Base-by-base conservation (phyloP, 2,797 vertebrate species). In the Florisuga fusca region DNA sequence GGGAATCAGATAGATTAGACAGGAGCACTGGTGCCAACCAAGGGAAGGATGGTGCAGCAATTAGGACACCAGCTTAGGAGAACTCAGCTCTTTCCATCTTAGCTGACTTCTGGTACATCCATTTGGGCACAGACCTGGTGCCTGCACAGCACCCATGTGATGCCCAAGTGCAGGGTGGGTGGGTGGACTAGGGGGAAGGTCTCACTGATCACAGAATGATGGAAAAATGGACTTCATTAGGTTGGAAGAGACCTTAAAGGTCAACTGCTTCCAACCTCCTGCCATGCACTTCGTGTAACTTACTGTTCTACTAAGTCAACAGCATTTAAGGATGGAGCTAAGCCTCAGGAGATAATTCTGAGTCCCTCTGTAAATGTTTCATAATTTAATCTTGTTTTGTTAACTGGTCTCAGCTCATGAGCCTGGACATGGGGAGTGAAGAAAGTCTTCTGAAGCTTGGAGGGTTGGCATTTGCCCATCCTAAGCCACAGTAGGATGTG, bases 81-180 rank as follows among this genome's bases (percentile, higher is more conserved):
- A 53, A 20, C 5, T 43, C 50, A n/a, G 2, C 4, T 0, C 20
- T 27, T 76, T 46, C 31, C 38, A 25, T 41, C 50, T 76, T n/a
- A 72, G 64, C 4, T 33, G 36, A 18, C 23, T 38, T 68, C 41
- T 45, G 43, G 9, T 8, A 18, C 19, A 15, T 11, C 16, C 12
- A 9, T 74, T 81, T 67, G 51, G 43, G 2, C 27, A 10, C 11
- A 51, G 58, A 73, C 16, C 13, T 25, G 19, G 7, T 61, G 29
- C 3, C 0, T 50, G n/a, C 22, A 18, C 7, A 1, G 4, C 7
- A 15, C 15, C 20, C 33, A 1, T 3, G 33, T 15, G 50, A 21
- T 41, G 31, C 7, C 14, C 31, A 33, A 4, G 15, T n/a, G 80
- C 38, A 20, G 20, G 8, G 31, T 19, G 15, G 1, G 7, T 46